Evolutionary conservation across 1,140 invertebrate genomes (phyloP).

Genomic region (Temnothorax curvispinosus): DNA sequence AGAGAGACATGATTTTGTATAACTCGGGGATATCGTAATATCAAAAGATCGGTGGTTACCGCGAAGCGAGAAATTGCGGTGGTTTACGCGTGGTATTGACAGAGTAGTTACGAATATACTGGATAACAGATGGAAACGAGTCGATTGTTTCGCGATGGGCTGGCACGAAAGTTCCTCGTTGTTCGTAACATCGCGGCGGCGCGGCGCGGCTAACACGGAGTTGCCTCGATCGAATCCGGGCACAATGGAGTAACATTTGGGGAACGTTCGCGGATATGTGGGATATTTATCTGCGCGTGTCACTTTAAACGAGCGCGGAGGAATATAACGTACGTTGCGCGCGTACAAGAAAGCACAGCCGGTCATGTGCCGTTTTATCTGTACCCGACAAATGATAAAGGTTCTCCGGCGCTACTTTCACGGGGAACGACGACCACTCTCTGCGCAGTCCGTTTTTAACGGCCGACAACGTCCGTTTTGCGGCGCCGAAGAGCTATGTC

Average conservation of each 20-base stretch:
- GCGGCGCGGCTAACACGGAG: not conserved
- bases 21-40: not conserved
- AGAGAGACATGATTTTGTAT: not conserved
- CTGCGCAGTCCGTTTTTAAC: constrained; percentile 36
- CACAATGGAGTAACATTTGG: constrained; percentile 43
- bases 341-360: constrained; percentile 24
- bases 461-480: constrained; percentile 37
- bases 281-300: constrained; percentile 54
- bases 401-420: constrained; percentile 24
- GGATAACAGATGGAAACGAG: constrained; percentile 59
- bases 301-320: constrained; percentile 41
- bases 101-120: constrained; percentile 66
- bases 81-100: constrained; percentile 67
- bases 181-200: constrained; percentile 40
- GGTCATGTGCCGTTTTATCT: constrained; percentile 32
- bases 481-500: constrained; percentile 21
- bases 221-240: constrained; percentile 37
- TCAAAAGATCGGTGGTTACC: constrained; percentile 45
- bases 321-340: constrained; percentile 14
- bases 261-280: constrained; percentile 41
- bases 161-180: constrained; percentile 36
- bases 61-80: constrained; percentile 59
- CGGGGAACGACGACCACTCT: constrained; percentile 29
- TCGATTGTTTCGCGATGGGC: constrained; percentile 38
- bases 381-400: constrained; percentile 46